phyloP scores from a whole-genome alignment of 2,797 vertebrate genomes.

The Knipowitschia caucasica region DNA sequence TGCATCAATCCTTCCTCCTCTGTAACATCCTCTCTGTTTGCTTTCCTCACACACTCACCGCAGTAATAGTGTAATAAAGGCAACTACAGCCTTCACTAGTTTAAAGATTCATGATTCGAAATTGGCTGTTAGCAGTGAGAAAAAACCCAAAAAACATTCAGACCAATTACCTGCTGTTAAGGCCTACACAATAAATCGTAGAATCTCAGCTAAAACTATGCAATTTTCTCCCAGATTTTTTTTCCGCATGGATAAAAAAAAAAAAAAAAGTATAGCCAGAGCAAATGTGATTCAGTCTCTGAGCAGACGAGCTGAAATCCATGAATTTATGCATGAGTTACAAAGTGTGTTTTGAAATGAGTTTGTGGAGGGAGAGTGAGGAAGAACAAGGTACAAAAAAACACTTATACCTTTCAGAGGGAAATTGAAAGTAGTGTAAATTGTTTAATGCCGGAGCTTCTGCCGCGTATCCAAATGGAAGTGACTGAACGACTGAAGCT shows the following conservation, averaged over 20 bases:
- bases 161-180: neutral
- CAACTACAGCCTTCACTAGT: neutral
- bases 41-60: neutral
- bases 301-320: neutral
- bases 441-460: neutral
- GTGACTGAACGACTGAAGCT: neutral
- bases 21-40: neutral
- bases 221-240: neutral
- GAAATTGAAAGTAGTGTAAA: neutral
- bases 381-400: neutral
- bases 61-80: slow-evolving; percentile 17
- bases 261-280: neutral
- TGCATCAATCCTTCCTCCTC: slow-evolving; percentile 29
- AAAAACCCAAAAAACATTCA: neutral
- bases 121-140: neutral
- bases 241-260: neutral
- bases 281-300: slow-evolving; percentile 4
- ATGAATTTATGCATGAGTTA: slow-evolving; percentile 7
- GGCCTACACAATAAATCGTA: neutral
- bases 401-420: neutral
- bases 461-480: neutral
- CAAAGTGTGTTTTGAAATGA: slow-evolving; percentile 4
- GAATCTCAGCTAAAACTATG: neutral
- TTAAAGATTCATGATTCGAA: slow-evolving; percentile 1
- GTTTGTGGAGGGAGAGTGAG: neutral